These are phyloP conservation scores for Thripadectes ignobilis DNA, from an alignment of 2,797 vertebrate species.

Conservation along the genomic window DNA sequence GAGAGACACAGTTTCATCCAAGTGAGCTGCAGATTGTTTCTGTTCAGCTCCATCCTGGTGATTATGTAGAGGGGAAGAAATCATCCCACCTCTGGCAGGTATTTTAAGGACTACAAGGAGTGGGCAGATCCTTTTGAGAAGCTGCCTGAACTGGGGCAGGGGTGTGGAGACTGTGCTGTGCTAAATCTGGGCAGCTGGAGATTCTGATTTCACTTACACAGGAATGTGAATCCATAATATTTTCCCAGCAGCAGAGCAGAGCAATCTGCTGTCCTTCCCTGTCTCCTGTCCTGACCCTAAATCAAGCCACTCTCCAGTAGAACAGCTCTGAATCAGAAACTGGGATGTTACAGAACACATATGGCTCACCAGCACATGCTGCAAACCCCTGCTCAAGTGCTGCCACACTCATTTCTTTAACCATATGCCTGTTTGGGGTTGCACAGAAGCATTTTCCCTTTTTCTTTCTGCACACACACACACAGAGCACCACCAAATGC, in stretches of 20 bases:
- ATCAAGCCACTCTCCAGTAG: background rate
- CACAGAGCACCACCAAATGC: rapidly evolving
- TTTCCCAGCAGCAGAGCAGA: background rate
- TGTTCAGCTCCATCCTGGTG: background rate
- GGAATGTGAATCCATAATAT: background rate
- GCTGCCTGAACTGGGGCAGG: background rate
- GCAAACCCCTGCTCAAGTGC: background rate
- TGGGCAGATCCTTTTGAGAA: background rate
- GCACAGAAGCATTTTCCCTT: background rate
- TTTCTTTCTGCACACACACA: background rate
- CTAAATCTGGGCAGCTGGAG: background rate
- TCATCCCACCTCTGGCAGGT: background rate
- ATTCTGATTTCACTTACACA: background rate
- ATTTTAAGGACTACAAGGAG: background rate
- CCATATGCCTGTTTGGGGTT: background rate
- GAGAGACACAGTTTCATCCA: background rate
- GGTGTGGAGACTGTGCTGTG: background rate
- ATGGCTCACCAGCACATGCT: background rate
- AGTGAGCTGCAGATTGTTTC: background rate
- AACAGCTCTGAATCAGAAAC: background rate
- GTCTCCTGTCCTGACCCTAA: background rate
- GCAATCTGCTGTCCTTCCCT: background rate
- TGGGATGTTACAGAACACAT: background rate
- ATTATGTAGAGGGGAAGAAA: background rate
- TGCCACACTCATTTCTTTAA: background rate